Evolutionary conservation across 2,888 invertebrate genomes (phyloP), one percentile per base, ranked within the genome.

Genomic region (Tinea trinotella): DNA sequence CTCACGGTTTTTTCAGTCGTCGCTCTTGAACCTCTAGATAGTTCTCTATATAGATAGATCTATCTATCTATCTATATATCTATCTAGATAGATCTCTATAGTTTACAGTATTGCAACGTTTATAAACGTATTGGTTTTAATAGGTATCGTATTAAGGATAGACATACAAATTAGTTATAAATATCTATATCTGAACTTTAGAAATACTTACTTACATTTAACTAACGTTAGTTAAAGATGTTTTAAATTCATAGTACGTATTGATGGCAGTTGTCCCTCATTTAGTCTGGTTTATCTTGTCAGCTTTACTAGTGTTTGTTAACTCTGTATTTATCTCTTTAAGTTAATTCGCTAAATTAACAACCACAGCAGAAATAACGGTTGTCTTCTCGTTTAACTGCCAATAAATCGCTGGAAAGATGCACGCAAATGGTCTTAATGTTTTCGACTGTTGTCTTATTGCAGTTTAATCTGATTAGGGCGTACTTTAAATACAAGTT

Each of bases 331-430:
- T 50, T 50, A 50, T 50, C 50, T 50, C 18, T 18, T n/a, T 9
- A 50, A 24, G 50, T 50, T 50, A 50, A 50, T 50, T 50, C 12
- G 24, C 50, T 24, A 50, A 50, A 50, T 50, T 22, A 50, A 50
- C 50, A 24, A 13, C 50, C 6, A 12, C 24, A 2, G 15, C 22
- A 13, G 7, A 24, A 24, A 13, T 50, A 50, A 50, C 50, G 50
- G 50, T 24, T 50, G 50, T 50, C 24, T 50, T 19, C 50, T 48
- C 24, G 24, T 50, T 50, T 50, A 24, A 46, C 46, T 46, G 46
- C 7, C 46, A 19, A 46, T 46, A 46, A 46, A 46, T 46, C 46
- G 46, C 46, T 19, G 19, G 18, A 15, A 12, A 10, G 19, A 17
- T 19, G 18, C 18, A 46, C 46, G 46, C 46, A 19, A 46, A 3